phyloP scores from a whole-genome alignment of 1,140 invertebrate genomes.

The Chionoecetes opilio region DNA sequence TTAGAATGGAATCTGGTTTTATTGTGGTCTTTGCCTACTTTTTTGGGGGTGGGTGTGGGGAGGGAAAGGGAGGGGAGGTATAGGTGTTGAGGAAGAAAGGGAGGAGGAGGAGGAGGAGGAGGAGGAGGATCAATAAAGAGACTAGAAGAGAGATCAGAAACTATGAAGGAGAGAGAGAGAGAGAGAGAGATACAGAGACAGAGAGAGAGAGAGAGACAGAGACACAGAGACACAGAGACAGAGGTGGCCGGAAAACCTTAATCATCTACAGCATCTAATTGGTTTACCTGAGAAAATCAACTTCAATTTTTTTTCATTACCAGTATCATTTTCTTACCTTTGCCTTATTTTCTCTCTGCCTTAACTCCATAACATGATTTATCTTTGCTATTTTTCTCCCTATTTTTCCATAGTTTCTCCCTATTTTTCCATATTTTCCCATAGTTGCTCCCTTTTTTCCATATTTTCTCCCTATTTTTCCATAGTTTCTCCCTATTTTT shows the following conservation, averaged over 20 bases:
- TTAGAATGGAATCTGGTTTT: no score
- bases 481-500: no score
- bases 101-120: background rate
- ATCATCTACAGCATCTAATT: background rate
- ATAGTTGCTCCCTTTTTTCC: no score
- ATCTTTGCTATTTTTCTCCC: background rate
- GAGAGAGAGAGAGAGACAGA: conserved; percentile 5
- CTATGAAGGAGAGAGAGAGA: background rate
- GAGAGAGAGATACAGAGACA: background rate
- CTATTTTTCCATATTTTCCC: no score
- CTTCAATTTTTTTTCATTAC: background rate
- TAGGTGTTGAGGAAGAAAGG: no score
- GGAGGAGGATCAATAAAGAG: background rate
- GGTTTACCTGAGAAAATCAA: background rate
- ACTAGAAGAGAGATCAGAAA: background rate
- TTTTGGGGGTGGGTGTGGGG: no score
- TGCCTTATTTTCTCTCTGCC: background rate
- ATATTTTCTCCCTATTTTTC: no score
- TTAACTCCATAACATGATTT: background rate
- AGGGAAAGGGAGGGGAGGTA: no score
- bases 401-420: background rate
- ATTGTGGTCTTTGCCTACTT: no score
- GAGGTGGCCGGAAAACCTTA: background rate
- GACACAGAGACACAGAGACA: background rate
- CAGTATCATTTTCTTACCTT: background rate